Evolutionary conservation across 2,888 invertebrate genomes (phyloP).

Genomic region (Zonitis immaculata): DNA sequence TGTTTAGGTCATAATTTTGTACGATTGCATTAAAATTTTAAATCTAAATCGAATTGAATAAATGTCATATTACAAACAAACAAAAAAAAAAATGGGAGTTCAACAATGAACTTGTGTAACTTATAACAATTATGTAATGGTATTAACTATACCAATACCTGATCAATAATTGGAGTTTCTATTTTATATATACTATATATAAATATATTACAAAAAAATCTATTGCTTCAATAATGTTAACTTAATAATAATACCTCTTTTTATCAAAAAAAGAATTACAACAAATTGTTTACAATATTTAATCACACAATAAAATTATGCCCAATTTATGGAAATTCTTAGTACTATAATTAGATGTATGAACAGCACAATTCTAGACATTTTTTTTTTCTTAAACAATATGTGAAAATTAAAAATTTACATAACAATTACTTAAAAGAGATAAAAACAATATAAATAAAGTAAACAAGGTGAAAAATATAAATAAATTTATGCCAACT

Average conservation of each 20-base stretch:
- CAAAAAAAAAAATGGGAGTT: not conserved
- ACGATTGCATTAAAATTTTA: not conserved
- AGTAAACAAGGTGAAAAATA: constrained; percentile 2
- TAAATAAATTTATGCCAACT: constrained; percentile 2
- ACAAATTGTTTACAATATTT: no score
- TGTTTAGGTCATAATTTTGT: not conserved
- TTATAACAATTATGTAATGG: not conserved
- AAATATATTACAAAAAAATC: no score
- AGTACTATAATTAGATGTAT: no score
- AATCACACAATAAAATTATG: no score
- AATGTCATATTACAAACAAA: not conserved
- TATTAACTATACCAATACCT: not conserved
- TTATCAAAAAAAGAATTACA: no score
- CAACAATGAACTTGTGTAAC: not conserved
- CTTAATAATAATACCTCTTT: no score
- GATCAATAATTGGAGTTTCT: no score
- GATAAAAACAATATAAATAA: constrained; percentile 4
- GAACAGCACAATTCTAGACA: no score
- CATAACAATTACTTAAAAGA: not conserved
- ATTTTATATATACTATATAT: not conserved
- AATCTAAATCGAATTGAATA: not conserved
- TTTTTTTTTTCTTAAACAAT: no score
- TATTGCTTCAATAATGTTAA: no score
- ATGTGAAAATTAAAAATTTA: not conserved
- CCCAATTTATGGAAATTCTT: no score